A percentile compares a stretch with the other conserved stretches of the same genome.
Evolutionary conservation across 2,888 invertebrate species (phyloP).

Genomic region (Oegoconia quadripuncta): DNA sequence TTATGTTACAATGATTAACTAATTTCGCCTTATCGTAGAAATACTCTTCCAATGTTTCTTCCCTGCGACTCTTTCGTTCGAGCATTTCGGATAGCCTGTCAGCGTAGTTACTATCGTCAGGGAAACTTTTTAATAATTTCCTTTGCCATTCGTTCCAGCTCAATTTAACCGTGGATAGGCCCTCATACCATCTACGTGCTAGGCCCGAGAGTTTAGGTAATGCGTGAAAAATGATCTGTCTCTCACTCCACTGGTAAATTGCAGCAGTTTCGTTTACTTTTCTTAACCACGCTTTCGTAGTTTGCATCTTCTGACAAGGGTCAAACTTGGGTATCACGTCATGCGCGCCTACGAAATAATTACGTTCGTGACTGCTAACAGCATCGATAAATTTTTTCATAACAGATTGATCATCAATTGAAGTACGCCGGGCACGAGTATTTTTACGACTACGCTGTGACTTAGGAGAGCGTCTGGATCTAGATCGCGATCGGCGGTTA

Average conservation of each 20-base stretch:
- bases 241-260: slow-evolving; percentile 9
- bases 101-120: slow-evolving; percentile 17
- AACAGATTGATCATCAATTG: neutral
- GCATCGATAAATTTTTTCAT: neutral
- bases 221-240: slow-evolving; percentile 8
- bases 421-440: no score
- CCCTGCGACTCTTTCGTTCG: slow-evolving; percentile 6
- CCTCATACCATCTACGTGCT: slow-evolving; percentile 9
- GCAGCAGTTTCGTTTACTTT: slow-evolving; percentile 6
- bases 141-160: slow-evolving; percentile 5
- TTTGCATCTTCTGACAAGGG: slow-evolving; percentile 5
- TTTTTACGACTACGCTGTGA: no score
- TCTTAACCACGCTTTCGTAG: slow-evolving; percentile 3
- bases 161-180: slow-evolving; percentile 1
- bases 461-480: no score
- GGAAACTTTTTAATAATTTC: slow-evolving; percentile 15
- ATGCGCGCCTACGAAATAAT: neutral
- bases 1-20: slow-evolving; percentile 2
- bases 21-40: slow-evolving; percentile 1
- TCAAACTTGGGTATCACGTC: slow-evolving; percentile 11
- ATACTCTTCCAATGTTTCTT: slow-evolving; percentile 10
- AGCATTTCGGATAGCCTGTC: slow-evolving; percentile 15
- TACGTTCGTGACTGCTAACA: neutral
- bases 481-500: no score
- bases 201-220: slow-evolving; percentile 8